Conservation (phyloP, 2,888 invertebrate species). For the Myopa tessellatipennis region DNA sequence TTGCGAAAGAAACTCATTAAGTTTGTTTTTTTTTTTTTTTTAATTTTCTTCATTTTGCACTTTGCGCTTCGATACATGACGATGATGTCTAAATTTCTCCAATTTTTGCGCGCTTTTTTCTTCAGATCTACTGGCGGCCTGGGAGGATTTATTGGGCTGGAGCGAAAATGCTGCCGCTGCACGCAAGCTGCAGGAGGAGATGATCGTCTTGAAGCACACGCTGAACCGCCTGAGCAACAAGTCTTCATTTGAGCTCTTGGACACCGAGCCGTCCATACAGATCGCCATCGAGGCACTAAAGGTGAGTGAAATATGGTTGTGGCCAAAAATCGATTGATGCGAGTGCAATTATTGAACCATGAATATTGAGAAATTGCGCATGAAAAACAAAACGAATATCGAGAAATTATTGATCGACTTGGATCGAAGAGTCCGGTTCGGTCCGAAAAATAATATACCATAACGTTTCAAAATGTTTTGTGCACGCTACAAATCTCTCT, state of each 20-base stretch:
- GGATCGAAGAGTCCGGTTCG: no score
- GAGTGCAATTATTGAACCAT: not conserved
- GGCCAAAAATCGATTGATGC: not conserved
- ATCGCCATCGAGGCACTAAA: constrained; percentile 67
- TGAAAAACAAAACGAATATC: no score
- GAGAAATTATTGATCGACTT: not conserved
- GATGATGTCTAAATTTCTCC: constrained; percentile 26
- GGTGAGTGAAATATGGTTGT: constrained; percentile 52
- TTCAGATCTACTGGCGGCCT: constrained; percentile 67
- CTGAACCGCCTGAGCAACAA: constrained; percentile 65
- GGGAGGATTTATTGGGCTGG: constrained; percentile 68
- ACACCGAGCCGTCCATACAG: constrained; percentile 67
- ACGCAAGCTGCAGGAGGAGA: constrained; percentile 68
- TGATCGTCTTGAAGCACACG: constrained; percentile 65
- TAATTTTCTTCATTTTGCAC: not conserved
- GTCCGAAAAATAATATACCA: no score
- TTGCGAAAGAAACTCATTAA: constrained; percentile 8
- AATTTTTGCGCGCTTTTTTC: constrained; percentile 42
- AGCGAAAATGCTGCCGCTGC: constrained; percentile 68
- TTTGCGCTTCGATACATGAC: not conserved
- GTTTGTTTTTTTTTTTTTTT: constrained; percentile 32
- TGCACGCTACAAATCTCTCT: not conserved
- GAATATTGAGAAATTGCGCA: not conserved
- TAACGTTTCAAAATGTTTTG: no score
- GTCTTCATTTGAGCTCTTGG: constrained; percentile 62